Percentiles rank a stretch among this genome's conserved stretches.
These are phyloP conservation scores for Myripristis jacobus DNA, from an alignment of 2,797 vertebrate genomes.

Conservation along the genomic window DNA sequence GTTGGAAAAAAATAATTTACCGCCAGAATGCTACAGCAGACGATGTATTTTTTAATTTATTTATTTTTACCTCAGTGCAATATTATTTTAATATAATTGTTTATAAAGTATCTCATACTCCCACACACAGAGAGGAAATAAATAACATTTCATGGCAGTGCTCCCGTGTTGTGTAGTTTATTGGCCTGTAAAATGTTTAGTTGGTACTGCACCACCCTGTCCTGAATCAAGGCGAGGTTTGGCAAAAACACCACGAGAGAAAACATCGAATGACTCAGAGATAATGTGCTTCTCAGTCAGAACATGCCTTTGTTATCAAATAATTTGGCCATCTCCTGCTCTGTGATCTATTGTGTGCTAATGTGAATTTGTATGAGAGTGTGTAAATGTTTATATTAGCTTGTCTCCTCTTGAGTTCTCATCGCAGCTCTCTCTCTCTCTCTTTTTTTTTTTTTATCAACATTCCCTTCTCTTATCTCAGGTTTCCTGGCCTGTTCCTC, in stretches of 20 bases:
- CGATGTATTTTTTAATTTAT: no score
- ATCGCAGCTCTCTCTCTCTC: conserved; percentile 18
- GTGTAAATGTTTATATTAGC: conserved; percentile 44
- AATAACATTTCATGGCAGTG: conserved; percentile 12
- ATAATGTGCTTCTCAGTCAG: conserved; percentile 6
- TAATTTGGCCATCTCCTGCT: conserved; percentile 8
- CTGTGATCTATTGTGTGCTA: conserved; percentile 3
- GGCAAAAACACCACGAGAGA: conserved; percentile 12
- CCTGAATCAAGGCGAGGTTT: conserved; percentile 22
- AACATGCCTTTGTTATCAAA: conserved; percentile 31
- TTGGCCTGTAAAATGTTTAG: conserved; percentile 2
- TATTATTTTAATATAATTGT: conserved; percentile 10
- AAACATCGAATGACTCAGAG: background rate
- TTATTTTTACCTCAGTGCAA: background rate
- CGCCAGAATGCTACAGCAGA: background rate
- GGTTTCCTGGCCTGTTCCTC: conserved; percentile 50
- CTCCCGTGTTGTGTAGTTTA: conserved; percentile 1
- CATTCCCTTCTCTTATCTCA: conserved; percentile 53
- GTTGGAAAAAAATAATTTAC: conserved; percentile 4
- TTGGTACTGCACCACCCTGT: background rate
- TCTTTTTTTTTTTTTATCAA: conserved; percentile 30
- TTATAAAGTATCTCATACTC: conserved; percentile 1
- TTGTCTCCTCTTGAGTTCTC: conserved; percentile 14
- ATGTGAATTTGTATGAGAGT: conserved; percentile 5
- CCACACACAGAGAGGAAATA: conserved; percentile 3